Evolutionary conservation across 2,888 invertebrate species (phyloP), one percentile per base, ranked within the genome.

Genomic region (Trileptium ribeirensis): DNA sequence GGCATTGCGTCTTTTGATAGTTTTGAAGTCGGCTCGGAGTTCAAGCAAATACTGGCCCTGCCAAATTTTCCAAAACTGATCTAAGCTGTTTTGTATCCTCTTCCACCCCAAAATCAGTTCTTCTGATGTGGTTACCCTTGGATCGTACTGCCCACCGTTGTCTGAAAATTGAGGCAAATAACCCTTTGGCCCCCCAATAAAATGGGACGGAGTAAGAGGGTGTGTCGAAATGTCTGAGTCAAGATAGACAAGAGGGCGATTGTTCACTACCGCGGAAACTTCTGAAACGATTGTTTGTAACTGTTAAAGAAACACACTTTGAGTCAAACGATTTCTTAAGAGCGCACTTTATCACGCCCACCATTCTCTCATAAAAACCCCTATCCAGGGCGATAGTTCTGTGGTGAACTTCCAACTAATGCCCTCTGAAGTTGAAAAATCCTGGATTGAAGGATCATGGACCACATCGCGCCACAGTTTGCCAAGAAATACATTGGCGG

Each of bases 391-490:
- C 24, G 51, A 51, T 51, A 33, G n/a, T 31, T 70, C 70, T 15
- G 70, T 70, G 36, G n/a, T 70, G 36, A 70, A 70, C 33, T 70
- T 70, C 70, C 70, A 70, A 8, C n/a, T 31, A 19, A 70, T 31
- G 15, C 70, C 70, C 8, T 31, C 33, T 15, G 15, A 8, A 70
- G 70, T n/a, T 8, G 33, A 8, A n/a, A 70, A 70, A 31, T 70
- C 70, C 8, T 33, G 8, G 36, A 70, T 31, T 8, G 15, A 8
- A 8, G 70, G 70, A 70, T 70, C 19, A 36, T 36, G 70, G 3
- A 70, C 8, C n/a, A 70, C 70, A 70, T 8, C 31, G 31, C 8
- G n/a, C 70, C 33, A 33, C 0, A 89, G 87, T 0, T 86, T 83
- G 24, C 8, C 8, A 51, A 51, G 24, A 8, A 24, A 8, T 15